Conservation (phyloP, 2,113 vertebrate genomes). For the Brevimyrus niger region DNA sequence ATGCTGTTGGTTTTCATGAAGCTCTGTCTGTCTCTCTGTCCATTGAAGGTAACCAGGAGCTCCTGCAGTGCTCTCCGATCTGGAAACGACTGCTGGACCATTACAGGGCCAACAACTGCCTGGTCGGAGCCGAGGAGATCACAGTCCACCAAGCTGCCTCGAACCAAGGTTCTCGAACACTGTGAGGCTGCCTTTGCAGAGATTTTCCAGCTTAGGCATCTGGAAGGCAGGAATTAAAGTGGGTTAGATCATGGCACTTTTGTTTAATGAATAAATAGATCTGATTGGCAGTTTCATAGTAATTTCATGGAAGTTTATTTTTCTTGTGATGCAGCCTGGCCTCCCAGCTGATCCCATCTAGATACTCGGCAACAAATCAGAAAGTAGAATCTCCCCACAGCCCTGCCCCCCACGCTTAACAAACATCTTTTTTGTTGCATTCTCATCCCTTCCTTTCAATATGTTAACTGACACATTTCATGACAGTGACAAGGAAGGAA, state of each 20-base stretch:
- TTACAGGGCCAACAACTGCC: constrained; percentile 47
- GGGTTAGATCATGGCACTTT: background rate
- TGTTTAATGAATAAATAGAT: background rate
- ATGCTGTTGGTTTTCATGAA: background rate
- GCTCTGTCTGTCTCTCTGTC: background rate
- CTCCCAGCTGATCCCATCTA: background rate
- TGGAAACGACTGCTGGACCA: constrained; percentile 66
- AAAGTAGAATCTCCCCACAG: background rate
- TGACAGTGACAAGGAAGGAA: too few relatives aligned
- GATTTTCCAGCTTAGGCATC: background rate
- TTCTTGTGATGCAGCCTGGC: background rate
- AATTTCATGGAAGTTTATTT: background rate
- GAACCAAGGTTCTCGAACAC: background rate
- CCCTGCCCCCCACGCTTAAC: background rate
- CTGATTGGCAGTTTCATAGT: background rate
- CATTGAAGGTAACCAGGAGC: constrained; percentile 65
- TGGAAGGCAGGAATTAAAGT: background rate
- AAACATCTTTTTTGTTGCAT: background rate
- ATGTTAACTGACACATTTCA: too few relatives aligned
- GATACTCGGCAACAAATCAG: background rate
- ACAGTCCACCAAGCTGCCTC: constrained; percentile 12
- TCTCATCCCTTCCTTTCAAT: background rate
- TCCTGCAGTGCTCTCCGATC: constrained; percentile 59
- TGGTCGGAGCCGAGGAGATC: constrained; percentile 48
- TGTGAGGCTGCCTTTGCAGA: background rate